Percentiles rank a stretch among this genome's conserved stretches.
These are phyloP conservation scores for Triops cancriformis DNA, from an alignment of 1,140 invertebrate species.

Conservation along the genomic window DNA sequence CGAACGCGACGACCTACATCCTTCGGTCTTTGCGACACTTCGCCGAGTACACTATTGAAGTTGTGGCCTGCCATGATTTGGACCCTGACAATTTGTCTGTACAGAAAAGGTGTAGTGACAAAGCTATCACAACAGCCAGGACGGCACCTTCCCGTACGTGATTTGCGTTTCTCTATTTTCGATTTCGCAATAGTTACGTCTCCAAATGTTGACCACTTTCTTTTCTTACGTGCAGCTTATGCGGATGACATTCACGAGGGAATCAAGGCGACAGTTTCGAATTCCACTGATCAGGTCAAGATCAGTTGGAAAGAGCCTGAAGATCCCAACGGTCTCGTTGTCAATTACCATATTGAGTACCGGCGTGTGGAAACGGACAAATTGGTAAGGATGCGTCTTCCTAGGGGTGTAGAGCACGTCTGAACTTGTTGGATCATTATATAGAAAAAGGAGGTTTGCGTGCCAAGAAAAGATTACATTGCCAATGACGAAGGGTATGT, in stretches of 20 bases:
- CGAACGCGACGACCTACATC: constrained; percentile 15
- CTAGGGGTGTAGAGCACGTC: background rate
- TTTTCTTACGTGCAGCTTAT: background rate
- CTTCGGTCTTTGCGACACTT: constrained; percentile 38
- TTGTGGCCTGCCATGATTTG: constrained; percentile 36
- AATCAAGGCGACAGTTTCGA: constrained; percentile 28
- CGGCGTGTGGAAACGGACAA: constrained; percentile 37
- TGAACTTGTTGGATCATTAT: background rate
- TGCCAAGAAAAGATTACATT: constrained; percentile 45
- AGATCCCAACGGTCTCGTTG: constrained; percentile 76
- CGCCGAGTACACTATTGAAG: constrained; percentile 44
- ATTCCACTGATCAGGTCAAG: constrained; percentile 39
- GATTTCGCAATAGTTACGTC: background rate
- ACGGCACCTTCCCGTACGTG: background rate
- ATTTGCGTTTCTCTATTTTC: too few relatives aligned
- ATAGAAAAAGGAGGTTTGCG: constrained; percentile 44
- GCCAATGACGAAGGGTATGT: constrained; percentile 37
- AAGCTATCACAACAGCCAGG: background rate
- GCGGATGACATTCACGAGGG: constrained; percentile 31
- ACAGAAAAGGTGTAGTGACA: constrained; percentile 21
- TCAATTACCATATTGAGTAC: constrained; percentile 71
- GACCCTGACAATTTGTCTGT: constrained; percentile 27
- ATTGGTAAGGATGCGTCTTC: constrained; percentile 40
- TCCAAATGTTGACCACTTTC: background rate
- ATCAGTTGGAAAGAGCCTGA: constrained; percentile 65